These are phyloP conservation scores for Temnothorax ravouxi DNA, from an alignment of 2,888 invertebrate species.

Conservation along the genomic window DNA sequence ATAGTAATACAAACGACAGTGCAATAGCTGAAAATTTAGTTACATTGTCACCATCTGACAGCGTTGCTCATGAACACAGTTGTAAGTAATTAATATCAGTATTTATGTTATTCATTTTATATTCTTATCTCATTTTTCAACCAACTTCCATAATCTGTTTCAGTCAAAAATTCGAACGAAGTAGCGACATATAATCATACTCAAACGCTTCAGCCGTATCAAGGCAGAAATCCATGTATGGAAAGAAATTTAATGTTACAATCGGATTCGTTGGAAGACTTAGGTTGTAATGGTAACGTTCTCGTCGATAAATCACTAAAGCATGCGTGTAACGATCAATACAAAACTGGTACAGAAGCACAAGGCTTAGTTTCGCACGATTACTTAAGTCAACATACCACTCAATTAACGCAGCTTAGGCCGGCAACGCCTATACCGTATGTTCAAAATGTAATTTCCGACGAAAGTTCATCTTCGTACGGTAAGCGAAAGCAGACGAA, in stretches of 20 bases:
- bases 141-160: constrained; percentile 53
- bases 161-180: constrained; percentile 88
- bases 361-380: constrained; percentile 87
- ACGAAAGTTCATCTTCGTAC: constrained; percentile 78
- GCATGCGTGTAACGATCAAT: constrained; percentile 85
- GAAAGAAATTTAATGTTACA: constrained; percentile 91
- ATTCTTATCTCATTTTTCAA: constrained; percentile 3
- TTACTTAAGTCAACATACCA: constrained; percentile 85
- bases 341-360: constrained; percentile 84
- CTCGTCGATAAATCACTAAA: constrained; percentile 90
- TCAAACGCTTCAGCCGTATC: constrained; percentile 91
- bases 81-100: constrained; percentile 79
- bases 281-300: constrained; percentile 86
- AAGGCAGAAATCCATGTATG: constrained; percentile 94
- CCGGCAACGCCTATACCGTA: constrained; percentile 90
- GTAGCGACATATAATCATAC: constrained; percentile 82
- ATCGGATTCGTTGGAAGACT: constrained; percentile 88
- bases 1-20: constrained; percentile 84
- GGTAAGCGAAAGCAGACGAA: constrained; percentile 87
- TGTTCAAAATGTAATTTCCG: constrained; percentile 91
- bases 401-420: constrained; percentile 82
- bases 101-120: neutral
- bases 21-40: constrained; percentile 89
- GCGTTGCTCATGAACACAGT: constrained; percentile 83
- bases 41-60: constrained; percentile 88